Evolutionary conservation across 1,140 invertebrate species (phyloP), one percentile per base, ranked within the genome.

Genomic region (Bombus superbus): DNA sequence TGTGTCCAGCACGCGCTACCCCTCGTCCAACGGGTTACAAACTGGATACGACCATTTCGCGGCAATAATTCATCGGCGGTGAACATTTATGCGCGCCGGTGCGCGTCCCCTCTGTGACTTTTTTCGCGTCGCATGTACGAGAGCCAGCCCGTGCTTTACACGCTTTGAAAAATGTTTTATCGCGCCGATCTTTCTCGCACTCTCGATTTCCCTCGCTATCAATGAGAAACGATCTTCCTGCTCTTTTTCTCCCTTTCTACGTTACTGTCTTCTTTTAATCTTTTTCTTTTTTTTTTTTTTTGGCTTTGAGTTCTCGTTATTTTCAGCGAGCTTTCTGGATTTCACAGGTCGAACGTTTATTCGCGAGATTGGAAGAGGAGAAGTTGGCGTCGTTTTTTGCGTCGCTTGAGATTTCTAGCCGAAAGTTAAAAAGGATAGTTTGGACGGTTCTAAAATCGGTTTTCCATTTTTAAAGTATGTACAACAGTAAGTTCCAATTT

Each of bases 31-130:
- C 66, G 32, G 57, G 62, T 76, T 76, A 73, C 83, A 83, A 84
- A 89, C 87, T 78, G 87, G 88, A 87, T 78, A 87, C 86, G 89
- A 75, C 83, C 89, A 91, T 93, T 93, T 90, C 89, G 85, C 81
- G 88, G 90, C 91, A 90, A 94, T 94, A 93, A 94, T 94, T 94
- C 93, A 94, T 94, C 91, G 87, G 32, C 71, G 86, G 75, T 80
- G 88, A 86, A 90, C 86, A 89, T 80, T 90, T 87, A 91, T 84
- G 81, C 68, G 75, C 86, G 80, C 53, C 32, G 73, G 53, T 88
- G 75, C 64, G 28, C 62, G 32, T 25, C 64, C 22, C 32, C 57
- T 38, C 82, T 35, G 1, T 22, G 28, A 57, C 40, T 32, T 69
- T 73, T 83, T 81, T 71, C 64, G 47, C 25, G 69, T 76, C 53